Evolutionary conservation across 2,797 vertebrate species (phyloP), one percentile per base, ranked within the genome.

Genomic region (Danio choprae): DNA sequence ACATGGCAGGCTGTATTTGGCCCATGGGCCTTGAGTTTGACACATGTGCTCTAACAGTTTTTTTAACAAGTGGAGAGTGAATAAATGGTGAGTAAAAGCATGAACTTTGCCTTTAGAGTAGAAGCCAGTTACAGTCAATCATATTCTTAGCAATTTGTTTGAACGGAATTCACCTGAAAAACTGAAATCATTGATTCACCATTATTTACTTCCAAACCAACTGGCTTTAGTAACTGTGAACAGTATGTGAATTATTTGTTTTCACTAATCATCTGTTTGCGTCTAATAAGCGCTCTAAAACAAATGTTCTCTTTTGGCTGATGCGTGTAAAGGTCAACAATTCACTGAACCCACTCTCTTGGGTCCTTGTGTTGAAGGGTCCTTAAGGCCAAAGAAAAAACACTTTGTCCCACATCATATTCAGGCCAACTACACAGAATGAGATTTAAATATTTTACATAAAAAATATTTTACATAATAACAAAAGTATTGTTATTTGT

Each of bases 301-400:
- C 44, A 41, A 20, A 46, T 36, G 12, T 46, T 81, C 62, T 60
- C 44, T 43, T 75, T 75, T 63, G 40, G 43, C 13, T 13, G 29
- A 71, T 77, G 29, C 4, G 62, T 62, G 48, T 58, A 74, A 74
- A 22, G 46, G 79, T 62, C 74, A 77, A 56, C 40, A 62, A 29
- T 50, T 18, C 11, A 69, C 15, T 69, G 18, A 68, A 55, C 41
- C 62, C 44, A 18, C 77, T 51, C 59, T 76, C 59, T 60, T 18
- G 41, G 48, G 64, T 77, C n/a, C 29, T 82, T 64, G 40, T 41
- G 41, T 41, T 60, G 43, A 63, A 63, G 29, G 18, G 56, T 29
- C 20, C 22, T 41, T 60, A 16, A 55, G 53, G 74, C 38, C 53
- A 74, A 18, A 58, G 7, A 59, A 77, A n/a, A 68, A 50, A 59